A percentile compares a stretch with the other conserved stretches of the same genome.
Evolutionary conservation across 2,113 vertebrate species (phyloP).

Genomic region (Crotalus viridis): DNA sequence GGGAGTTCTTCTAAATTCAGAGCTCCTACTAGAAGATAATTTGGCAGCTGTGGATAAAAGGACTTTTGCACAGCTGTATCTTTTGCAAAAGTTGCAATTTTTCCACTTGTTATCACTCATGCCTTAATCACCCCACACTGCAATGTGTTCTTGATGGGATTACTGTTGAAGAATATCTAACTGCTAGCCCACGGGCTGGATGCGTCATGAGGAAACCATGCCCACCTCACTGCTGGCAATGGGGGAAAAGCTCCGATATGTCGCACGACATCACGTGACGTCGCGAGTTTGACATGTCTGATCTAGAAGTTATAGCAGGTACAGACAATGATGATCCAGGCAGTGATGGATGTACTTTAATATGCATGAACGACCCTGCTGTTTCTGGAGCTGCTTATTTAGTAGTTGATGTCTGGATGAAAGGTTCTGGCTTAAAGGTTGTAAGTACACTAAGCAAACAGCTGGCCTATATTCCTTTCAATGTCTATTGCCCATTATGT

Average conservation of each 20-base stretch:
- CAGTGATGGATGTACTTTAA: not conserved
- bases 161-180: not conserved
- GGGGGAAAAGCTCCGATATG: too few species aligned
- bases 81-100: not conserved
- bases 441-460: not conserved
- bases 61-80: not conserved
- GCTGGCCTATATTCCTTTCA: not conserved
- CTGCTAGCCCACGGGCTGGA: too few species aligned
- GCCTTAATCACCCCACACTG: not conserved
- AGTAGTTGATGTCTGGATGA: not conserved
- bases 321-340: not conserved
- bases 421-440: not conserved
- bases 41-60: not conserved
- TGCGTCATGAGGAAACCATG: too few species aligned
- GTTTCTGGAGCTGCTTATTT: not conserved
- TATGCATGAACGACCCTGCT: not conserved
- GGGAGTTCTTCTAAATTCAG: not conserved
- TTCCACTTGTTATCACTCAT: not conserved
- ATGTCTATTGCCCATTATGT: not conserved
- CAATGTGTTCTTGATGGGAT: not conserved
- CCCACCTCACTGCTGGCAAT: too few species aligned
- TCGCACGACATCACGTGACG: too few species aligned
- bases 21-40: not conserved
- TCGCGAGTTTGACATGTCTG: too few species aligned
- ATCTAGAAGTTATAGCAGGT: not conserved